Percentiles rank a stretch among this genome's conserved stretches.
phyloP scores from a whole-genome alignment of 2,113 vertebrate species.

The Crocuta crocuta region DNA sequence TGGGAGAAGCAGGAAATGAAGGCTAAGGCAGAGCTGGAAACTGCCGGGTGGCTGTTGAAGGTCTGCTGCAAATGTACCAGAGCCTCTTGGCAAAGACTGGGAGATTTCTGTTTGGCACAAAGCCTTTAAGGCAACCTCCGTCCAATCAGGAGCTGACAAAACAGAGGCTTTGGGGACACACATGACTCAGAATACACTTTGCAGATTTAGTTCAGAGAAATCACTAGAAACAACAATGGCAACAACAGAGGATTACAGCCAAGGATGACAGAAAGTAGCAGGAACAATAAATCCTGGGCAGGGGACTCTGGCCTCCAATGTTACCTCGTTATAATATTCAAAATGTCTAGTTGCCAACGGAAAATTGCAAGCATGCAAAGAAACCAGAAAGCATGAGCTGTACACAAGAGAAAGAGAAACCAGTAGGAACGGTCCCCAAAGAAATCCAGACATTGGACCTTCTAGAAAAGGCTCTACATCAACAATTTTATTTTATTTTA shows the following conservation, averaged over 20 bases:
- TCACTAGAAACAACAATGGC: too few species aligned
- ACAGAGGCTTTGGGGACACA: background rate
- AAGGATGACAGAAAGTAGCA: too few species aligned
- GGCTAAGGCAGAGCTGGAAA: background rate
- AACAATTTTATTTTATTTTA: background rate
- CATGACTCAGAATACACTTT: background rate
- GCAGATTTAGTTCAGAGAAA: background rate
- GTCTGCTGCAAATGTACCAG: too few species aligned
- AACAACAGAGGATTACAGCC: too few species aligned
- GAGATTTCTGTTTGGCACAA: background rate
- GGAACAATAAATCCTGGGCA: too few species aligned
- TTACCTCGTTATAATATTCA: too few species aligned
- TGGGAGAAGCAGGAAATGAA: background rate
- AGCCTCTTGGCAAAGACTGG: background rate
- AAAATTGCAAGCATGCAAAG: background rate
- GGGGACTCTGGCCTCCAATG: background rate
- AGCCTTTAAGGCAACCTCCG: background rate
- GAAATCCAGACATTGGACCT: background rate
- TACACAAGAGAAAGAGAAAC: background rate
- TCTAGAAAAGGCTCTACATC: background rate
- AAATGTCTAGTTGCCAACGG: background rate
- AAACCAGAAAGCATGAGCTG: background rate
- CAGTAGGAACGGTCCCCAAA: background rate
- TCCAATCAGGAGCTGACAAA: background rate
- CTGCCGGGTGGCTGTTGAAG: background rate